phyloP scores from a whole-genome alignment of 2,797 vertebrate species.

The Capromys pilorides region DNA sequence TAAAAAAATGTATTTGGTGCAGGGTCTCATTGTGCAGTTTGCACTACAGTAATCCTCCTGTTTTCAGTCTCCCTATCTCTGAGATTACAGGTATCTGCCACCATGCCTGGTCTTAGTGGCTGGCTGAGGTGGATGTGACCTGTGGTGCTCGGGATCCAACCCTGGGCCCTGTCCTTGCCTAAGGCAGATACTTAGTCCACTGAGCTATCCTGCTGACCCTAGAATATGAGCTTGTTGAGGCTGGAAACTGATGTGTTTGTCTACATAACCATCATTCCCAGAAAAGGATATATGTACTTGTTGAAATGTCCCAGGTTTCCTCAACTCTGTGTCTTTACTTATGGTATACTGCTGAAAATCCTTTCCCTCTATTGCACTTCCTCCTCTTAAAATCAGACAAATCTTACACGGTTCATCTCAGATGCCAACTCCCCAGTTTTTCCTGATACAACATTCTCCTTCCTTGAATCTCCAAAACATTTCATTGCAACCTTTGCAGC shows the following conservation, averaged over 20 bases:
- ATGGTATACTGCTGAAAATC: not conserved
- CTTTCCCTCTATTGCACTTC: not conserved
- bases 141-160: too few species aligned
- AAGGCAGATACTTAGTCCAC: too few species aligned
- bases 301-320: not conserved
- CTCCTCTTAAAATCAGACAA: constrained; percentile 34
- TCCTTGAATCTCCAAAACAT: not conserved
- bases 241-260: not conserved
- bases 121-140: too few species aligned
- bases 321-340: not conserved
- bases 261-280: not conserved
- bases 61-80: too few species aligned
- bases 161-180: too few species aligned
- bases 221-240: constrained; percentile 2
- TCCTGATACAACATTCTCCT: not conserved
- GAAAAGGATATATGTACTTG: constrained; percentile 16
- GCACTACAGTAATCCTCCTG: too few species aligned
- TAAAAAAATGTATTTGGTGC: too few species aligned
- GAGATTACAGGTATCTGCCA: too few species aligned
- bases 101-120: too few species aligned
- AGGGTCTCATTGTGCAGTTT: too few species aligned
- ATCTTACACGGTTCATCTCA: constrained; percentile 21
- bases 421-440: not conserved
- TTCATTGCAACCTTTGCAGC: constrained; percentile 23
- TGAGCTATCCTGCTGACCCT: not conserved